Percentiles rank a stretch among this genome's conserved stretches.
These are phyloP conservation scores for Tetraneura akinire DNA, from an alignment of 1,140 invertebrate species.

Conservation along the genomic window DNA sequence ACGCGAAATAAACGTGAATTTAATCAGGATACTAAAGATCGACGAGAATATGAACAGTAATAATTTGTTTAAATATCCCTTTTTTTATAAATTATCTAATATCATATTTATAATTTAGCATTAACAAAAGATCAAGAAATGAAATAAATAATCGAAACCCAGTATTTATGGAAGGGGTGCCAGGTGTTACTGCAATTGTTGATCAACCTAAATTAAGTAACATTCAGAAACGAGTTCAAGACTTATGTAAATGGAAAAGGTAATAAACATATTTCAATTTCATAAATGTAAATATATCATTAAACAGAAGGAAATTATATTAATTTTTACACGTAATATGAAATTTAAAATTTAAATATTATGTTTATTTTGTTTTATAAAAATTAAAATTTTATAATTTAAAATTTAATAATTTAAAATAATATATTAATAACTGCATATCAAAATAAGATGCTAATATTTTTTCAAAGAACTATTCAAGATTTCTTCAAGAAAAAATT, in stretches of 20 bases:
- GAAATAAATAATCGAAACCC: constrained; percentile 66
- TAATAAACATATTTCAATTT: constrained; percentile 54
- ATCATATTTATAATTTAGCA: constrained; percentile 59
- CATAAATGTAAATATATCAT: not conserved
- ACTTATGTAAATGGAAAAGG: constrained; percentile 78
- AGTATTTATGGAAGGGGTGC: constrained; percentile 79
- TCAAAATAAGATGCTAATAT: too few relatives aligned
- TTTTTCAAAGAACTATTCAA: too few relatives aligned
- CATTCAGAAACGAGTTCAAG: constrained; percentile 77
- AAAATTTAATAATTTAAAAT: too few relatives aligned
- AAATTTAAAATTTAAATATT: too few relatives aligned
- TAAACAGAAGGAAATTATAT: too few relatives aligned
- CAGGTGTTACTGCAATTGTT: constrained; percentile 69
- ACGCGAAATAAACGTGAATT: constrained; percentile 27
- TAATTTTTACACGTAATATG: too few relatives aligned
- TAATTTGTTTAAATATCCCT: not conserved
- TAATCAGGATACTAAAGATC: constrained; percentile 28
- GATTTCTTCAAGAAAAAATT: too few relatives aligned
- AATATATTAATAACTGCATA: too few relatives aligned
- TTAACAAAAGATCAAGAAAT: constrained; percentile 56
- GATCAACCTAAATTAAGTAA: constrained; percentile 66
- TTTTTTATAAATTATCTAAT: not conserved
- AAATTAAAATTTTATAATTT: too few relatives aligned
- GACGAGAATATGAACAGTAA: constrained; percentile 34
- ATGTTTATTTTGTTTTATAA: too few relatives aligned